These are phyloP conservation scores for Papilio helenus DNA, from an alignment of 1,140 invertebrate species.

Conservation along the genomic window DNA sequence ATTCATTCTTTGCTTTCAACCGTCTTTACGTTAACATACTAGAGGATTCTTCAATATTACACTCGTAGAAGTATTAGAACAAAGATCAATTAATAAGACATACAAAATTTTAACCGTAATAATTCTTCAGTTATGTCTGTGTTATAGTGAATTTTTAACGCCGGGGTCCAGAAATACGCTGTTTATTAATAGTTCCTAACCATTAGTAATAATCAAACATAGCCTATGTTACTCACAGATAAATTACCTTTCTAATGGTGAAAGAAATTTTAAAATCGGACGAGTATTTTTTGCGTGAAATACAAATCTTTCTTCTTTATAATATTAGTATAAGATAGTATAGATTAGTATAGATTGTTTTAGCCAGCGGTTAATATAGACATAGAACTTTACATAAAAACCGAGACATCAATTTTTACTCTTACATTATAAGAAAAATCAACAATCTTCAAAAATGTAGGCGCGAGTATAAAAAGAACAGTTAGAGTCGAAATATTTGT, in stretches of 20 bases:
- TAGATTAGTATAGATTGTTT: too few species aligned
- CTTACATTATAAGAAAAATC: not conserved
- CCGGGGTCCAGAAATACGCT: too few species aligned
- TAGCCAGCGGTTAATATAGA: not conserved
- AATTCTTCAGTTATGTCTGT: not conserved
- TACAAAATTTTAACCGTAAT: not conserved
- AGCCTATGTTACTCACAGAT: too few species aligned
- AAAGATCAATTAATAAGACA: not conserved
- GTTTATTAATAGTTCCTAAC: too few species aligned
- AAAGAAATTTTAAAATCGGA: too few species aligned
- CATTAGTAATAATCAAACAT: too few species aligned
- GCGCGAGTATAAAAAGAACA: constrained; percentile 20
- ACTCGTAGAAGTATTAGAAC: not conserved
- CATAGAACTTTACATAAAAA: not conserved
- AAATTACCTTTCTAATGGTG: too few species aligned
- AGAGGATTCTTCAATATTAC: not conserved
- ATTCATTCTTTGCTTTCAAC: constrained; percentile 2
- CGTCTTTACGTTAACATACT: not conserved
- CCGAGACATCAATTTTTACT: not conserved
- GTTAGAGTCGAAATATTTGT: constrained; percentile 30
- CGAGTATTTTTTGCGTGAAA: too few species aligned
- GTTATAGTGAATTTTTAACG: too few species aligned
- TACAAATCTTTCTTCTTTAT: too few species aligned
- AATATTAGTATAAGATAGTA: too few species aligned
- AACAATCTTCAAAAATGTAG: constrained; percentile 6